These are phyloP conservation scores for Metallyticus violacea DNA, from an alignment of 2,888 invertebrate genomes.

Conservation along the genomic window DNA sequence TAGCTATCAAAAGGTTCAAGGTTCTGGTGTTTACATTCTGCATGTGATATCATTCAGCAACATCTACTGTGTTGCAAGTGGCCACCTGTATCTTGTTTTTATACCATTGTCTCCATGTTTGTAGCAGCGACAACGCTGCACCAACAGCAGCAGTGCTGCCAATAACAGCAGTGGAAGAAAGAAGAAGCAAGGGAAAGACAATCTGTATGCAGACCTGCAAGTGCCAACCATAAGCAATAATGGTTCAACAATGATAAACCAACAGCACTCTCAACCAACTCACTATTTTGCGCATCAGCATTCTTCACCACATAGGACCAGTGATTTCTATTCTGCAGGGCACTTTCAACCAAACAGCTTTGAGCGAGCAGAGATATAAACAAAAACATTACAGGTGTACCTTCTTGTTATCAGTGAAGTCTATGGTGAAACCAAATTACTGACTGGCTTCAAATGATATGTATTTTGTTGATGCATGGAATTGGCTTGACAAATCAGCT, in stretches of 20 bases:
- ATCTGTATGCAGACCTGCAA: constrained; percentile 44
- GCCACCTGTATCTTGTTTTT: background rate
- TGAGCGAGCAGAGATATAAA: constrained; percentile 32
- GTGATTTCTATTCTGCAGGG: constrained; percentile 18
- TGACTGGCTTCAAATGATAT: background rate
- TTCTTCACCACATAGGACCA: constrained; percentile 14
- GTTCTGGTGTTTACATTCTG: background rate
- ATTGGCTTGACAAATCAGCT: background rate
- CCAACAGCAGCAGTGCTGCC: constrained; percentile 31
- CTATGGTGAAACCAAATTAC: background rate
- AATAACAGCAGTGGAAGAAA: background rate
- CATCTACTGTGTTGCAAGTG: too few species aligned
- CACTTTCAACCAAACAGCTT: constrained; percentile 33
- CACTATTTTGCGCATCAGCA: constrained; percentile 12
- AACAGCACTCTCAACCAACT: constrained; percentile 9
- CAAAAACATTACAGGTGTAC: background rate
- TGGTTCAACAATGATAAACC: constrained; percentile 31
- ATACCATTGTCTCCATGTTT: background rate
- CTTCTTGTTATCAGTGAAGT: background rate
- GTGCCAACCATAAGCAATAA: constrained; percentile 43
- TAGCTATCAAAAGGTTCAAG: background rate
- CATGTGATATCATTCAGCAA: too few species aligned
- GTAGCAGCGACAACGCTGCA: constrained; percentile 27
- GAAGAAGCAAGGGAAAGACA: constrained; percentile 34
- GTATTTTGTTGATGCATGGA: background rate